Conservation (phyloP, 2,113 vertebrate genomes). For the Lonchura striata region DNA sequence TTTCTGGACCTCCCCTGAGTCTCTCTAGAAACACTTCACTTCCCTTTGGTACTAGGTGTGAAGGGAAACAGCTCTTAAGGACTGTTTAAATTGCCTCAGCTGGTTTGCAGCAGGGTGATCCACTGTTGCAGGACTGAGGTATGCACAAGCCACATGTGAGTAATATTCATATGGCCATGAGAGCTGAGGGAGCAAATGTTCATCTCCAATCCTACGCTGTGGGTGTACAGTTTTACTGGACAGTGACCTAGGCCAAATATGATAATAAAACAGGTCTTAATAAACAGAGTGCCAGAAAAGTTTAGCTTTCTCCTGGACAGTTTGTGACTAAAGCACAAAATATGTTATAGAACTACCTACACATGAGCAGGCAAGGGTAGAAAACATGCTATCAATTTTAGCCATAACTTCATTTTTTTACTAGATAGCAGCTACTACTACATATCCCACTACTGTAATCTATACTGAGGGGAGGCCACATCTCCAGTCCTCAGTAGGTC, state of each 20-base stretch:
- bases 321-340: neutral
- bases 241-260: neutral
- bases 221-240: neutral
- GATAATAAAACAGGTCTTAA: neutral
- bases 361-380: neutral
- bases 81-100: neutral
- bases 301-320: neutral
- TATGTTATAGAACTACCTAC: neutral
- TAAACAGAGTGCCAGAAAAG: neutral
- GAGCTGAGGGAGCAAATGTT: neutral
- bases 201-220: neutral
- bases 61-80: neutral
- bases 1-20: neutral
- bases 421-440: neutral
- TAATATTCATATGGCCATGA: neutral
- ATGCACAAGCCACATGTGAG: neutral
- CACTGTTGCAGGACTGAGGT: neutral
- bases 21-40: neutral
- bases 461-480: neutral
- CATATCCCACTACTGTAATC: neutral
- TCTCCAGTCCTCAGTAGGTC: neutral
- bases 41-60: neutral
- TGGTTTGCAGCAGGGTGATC: neutral
- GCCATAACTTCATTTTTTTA: neutral
- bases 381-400: neutral